Base-by-base conservation (phyloP, 2,113 vertebrate species). In the Thymallus thymallus region DNA sequence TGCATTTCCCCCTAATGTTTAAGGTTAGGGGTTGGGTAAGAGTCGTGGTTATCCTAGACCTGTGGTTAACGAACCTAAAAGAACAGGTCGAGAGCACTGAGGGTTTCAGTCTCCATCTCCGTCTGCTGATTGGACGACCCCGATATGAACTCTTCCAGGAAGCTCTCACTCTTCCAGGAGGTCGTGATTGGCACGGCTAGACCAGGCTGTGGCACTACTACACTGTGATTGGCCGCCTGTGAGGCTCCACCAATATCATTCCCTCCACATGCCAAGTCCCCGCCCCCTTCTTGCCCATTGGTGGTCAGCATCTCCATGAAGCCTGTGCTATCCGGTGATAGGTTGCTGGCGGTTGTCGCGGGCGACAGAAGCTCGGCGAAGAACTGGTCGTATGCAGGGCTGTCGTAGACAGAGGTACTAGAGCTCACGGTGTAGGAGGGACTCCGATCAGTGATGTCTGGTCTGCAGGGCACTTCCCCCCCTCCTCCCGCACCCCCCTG, bases 311-410 rank as follows among this genome's bases (percentile, higher is more conserved):
- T 92, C 76, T 97, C 95, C 23, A 97, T 82, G 67, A 95, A 88
- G 79, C 82, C 86, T 1, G 84, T 87, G 90, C 88, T 88, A 80
- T 95, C 94, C 0, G 93, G 79, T 0, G 96, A 94, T n/a, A 90
- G 60, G 60, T 84, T 88, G 85, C 88, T 89, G n/a, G 83, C 61
- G 0, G 91, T 85, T 0, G 92, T 83, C 5, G 89, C 30, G 0
- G 97, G 95, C 1, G 95, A 97, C 32, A 98, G 74, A 35, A 98
- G 80, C 48, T 98, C 95, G 0, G 94, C 92, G 68, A 98, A 88
- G 76, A 98, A 91, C 66, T 95, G 92, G 1, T 88, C 91, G 24
- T 90, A 92, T 6, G 58, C 82, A 5, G 88, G 89, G 86, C 82
- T 76, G 24, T 77, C 78, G 9, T 83, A 91, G 0, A 82, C 70